A percentile compares a stretch with the other conserved stretches of the same genome.
Evolutionary conservation across 2,797 vertebrate species (phyloP).

Genomic region (Momotus momota): DNA sequence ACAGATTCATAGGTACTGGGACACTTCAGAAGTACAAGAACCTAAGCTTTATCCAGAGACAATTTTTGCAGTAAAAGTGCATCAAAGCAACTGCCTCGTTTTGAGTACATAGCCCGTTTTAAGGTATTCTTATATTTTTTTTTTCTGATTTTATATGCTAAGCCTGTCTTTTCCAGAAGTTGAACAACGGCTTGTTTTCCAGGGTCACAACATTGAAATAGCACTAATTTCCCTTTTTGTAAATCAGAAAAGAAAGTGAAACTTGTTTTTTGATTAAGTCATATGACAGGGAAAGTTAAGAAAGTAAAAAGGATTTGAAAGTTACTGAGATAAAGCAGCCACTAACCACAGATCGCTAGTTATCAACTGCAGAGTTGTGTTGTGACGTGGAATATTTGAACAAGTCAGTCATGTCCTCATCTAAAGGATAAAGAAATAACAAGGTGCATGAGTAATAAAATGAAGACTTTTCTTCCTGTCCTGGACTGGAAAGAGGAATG

Average conservation of each 20-base stretch:
- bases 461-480: background rate
- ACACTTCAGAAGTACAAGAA: constrained; percentile 21
- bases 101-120: background rate
- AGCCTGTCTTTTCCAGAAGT: background rate
- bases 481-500: background rate
- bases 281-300: background rate
- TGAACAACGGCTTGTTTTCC: constrained; percentile 3
- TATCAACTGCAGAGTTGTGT: background rate
- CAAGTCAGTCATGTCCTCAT: background rate
- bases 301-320: background rate
- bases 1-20: background rate
- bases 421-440: background rate
- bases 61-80: background rate
- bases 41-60: background rate
- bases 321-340: background rate
- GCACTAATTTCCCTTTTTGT: background rate
- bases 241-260: constrained; percentile 49
- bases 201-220: background rate
- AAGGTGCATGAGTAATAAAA: background rate
- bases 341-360: background rate
- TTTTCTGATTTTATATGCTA: background rate
- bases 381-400: background rate
- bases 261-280: constrained; percentile 15
- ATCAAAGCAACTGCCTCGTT: background rate
- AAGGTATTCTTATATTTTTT: background rate